Percentiles rank a stretch among this genome's conserved stretches.
Conservation (phyloP, 2,113 vertebrate species). For the Sylvilagus bachmani region DNA sequence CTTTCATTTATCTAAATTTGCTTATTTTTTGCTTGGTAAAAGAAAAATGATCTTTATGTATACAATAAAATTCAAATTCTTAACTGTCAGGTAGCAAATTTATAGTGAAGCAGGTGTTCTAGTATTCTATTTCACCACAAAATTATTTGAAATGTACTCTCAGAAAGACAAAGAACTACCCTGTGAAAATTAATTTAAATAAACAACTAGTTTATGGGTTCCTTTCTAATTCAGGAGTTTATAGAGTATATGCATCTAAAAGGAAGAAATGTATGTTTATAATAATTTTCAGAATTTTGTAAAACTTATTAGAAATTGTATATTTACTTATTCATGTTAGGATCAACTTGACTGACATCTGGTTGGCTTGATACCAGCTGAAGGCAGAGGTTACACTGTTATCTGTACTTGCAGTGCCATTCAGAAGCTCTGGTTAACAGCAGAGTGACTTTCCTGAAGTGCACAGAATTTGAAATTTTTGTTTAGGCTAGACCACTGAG, state of each 20-base stretch:
- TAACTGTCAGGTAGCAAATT: background rate
- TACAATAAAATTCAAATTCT: background rate
- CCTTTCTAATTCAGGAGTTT: background rate
- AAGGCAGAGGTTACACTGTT: background rate
- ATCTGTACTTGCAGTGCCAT: background rate
- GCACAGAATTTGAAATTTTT: background rate
- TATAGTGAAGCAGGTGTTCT: background rate
- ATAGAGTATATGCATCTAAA: background rate
- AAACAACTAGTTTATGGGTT: background rate
- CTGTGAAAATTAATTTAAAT: background rate
- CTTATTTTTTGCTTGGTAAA: background rate
- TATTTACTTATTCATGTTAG: background rate
- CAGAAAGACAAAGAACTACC: background rate
- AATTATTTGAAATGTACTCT: background rate
- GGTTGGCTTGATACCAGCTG: background rate
- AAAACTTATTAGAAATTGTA: conserved; percentile 8
- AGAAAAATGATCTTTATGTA: background rate
- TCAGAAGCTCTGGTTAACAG: background rate
- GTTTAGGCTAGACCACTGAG: background rate
- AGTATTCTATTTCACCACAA: background rate
- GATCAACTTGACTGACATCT: background rate
- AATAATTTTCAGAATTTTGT: conserved; percentile 39
- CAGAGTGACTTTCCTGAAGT: background rate
- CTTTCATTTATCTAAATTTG: background rate
- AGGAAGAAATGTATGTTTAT: background rate